Base-by-base conservation (phyloP, 2,888 invertebrate species). In the Erebia palarica region DNA sequence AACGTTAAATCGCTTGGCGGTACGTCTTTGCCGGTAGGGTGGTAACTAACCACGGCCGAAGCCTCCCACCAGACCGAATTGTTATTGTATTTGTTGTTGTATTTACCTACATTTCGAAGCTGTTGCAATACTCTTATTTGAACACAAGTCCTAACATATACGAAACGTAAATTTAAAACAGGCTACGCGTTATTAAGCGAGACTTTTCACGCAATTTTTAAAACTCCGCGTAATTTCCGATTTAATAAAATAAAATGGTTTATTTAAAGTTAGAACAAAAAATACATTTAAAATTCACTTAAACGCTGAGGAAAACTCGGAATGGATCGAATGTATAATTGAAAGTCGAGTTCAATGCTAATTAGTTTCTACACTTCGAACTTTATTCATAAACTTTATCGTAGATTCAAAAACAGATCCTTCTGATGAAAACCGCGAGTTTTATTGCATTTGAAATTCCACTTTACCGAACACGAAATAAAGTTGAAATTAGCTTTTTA, bases 321-420 rank as follows among this genome's bases (percentile, higher is more conserved):
- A 7, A 49, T 49, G 13, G 8, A 63, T 47, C 14, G 21, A 47
- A 21, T 3, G 18, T n/a, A 65, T 66, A 71, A 70, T 71, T 68
- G n/a, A 66, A 68, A 65, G 58, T 60, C 68, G 18, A 63, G 68
- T 61, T 59, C 70, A 61, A 71, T 72, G 67, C 71, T 74, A 73
- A 74, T 74, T 72, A 74, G 69, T 73, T 72, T 53, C 72, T 67
- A 71, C 74, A 74, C 69, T 70, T 65, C 70, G 73, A 66, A 67
- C 55, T 71, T 68, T 73, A 58, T 70, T 75, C 73, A 65, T 72
- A 74, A 77, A 75, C 75, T 74, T 74, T 68, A 69, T 74, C 73
- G 72, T 73, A 69, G 74, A 68, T 70, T 71, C 69, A 71, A 73
- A 71, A 71, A 71, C 66, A 67, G 55, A 67, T 59, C 65, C 65